Evolutionary conservation across 92 coral and sea anemone genomes (phyloP), one percentile per base, ranked within the genome.

Genomic region (Meandrina meandrites): DNA sequence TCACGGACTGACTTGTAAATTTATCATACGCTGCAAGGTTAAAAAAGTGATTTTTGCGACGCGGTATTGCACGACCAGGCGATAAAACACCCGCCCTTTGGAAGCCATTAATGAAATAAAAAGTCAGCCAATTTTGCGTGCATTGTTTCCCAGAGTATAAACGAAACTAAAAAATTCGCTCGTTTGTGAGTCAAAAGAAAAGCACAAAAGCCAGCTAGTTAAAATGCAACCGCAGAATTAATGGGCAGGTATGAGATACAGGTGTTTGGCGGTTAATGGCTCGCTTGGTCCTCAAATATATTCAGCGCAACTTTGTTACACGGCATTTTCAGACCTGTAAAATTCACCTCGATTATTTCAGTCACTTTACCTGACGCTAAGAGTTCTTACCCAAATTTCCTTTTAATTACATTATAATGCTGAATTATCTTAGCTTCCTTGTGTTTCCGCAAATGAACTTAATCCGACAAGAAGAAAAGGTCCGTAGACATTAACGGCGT

Each of bases 131-230:
- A 57, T 84, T 74, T n/a, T 64, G 86, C 34, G 28, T 48, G 30
- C 31, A 45, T 82, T 69, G 45, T 82, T 70, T 45, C 57, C n/a
- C 30, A 35, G 37, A 17, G 32, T 74, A 73, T 53, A 83, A 73
- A 72, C 77, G 80, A 27, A 35, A 51, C 45, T 24, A 58, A 56
- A 50, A 84, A 35, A 34, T 84, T 84, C 80, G 57, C 73, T 73
- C 79, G 36, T 50, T 83, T 54, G 27, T 72, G 28, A 32, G 40
- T 74, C 54, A 5, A 35, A 73, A 73, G 40, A 73, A 32, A 35
- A 58, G 80, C 56, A 75, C 87, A 84, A 84, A 83, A 56, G 87
- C 45, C 34, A 75, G 70, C 69, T 83, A 48, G 80, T 73, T 84
- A 56, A 73, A 84, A 84, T 76, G 56, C 54, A 56, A 27, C 78